Evolutionary conservation across 2,888 invertebrate genomes (phyloP), one percentile per base, ranked within the genome.

Genomic region (Ectemnius continuus): DNA sequence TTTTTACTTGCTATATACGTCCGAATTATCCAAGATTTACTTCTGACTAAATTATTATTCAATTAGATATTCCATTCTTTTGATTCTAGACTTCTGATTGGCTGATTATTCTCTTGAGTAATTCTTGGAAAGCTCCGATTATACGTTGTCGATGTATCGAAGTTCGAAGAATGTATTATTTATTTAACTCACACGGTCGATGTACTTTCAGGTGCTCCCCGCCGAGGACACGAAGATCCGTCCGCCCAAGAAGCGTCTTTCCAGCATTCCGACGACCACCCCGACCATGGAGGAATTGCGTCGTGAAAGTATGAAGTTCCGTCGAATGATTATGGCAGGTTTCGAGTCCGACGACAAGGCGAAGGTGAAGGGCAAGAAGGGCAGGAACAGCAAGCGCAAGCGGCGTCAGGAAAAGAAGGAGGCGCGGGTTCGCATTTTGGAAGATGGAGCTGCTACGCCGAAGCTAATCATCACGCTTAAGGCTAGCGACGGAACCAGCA

Each of bases 291-390:
- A 97, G 90, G 96, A 97, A 86, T 91, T 97, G 62, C 95, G 94
- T 77, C 93, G 96, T 2, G 96, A 97, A 85, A 96, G 95, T 84
- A 97, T 97, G 97, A 97, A 96, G 88, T 97, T 94, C 90, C 93
- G 97, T 16, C 94, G 95, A 78, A 94, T 94, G 93, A 95, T 97
- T 2, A 96, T 96, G 95, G 96, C 96, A 4, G 95, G 95, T 86
- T 96, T 97, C 86, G 95, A 95, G 73, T 94, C 94, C 83, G 93
- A 93, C 79, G 95, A 95, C 81, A 93, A 93, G 77, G 83, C 84
- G 65, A 88, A 88, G 88, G 91, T 70, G 74, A 91, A 89, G 87
- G 91, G 86, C 85, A 91, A 89, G 91, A 92, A 89, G 88, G 92
- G 90, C 91, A 94, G 92, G 91, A 93, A 91, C 90, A 93, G 91